Evolutionary conservation across 2,113 vertebrate species (phyloP).

Genomic region (Puma concolor): DNA sequence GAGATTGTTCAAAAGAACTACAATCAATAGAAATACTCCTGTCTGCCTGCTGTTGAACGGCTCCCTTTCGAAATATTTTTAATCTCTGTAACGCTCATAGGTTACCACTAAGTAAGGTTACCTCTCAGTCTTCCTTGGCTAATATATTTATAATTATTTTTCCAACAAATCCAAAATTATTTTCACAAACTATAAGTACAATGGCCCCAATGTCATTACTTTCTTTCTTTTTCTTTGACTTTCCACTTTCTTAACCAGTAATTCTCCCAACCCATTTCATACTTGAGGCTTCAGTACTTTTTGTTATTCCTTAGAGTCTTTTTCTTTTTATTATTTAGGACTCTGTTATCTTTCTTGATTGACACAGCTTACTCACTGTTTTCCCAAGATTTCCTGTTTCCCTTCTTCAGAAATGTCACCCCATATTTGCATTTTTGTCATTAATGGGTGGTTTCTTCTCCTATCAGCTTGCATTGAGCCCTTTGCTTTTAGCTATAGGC

Average conservation of each 20-base stretch:
- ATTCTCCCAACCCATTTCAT: neutral
- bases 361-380: neutral
- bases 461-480: neutral
- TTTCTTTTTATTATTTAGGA: neutral
- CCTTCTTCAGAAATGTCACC: neutral
- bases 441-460: neutral
- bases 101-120: conserved; percentile 11
- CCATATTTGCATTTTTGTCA: conserved; percentile 10
- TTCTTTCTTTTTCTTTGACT: neutral
- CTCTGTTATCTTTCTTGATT: neutral
- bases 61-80: neutral
- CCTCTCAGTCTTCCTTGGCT: neutral
- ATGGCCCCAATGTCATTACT: neutral
- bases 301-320: neutral
- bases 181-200: conserved; percentile 18
- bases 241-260: neutral
- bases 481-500: neutral
- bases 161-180: neutral
- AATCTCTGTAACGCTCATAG: neutral
- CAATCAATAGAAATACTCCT: neutral
- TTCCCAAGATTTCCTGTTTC: neutral
- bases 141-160: conserved; percentile 3
- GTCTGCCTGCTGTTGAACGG: neutral
- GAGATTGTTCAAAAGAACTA: neutral
- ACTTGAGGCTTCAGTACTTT: neutral